phyloP scores from a whole-genome alignment of 2,113 vertebrate genomes.

The Sylvilagus bachmani region DNA sequence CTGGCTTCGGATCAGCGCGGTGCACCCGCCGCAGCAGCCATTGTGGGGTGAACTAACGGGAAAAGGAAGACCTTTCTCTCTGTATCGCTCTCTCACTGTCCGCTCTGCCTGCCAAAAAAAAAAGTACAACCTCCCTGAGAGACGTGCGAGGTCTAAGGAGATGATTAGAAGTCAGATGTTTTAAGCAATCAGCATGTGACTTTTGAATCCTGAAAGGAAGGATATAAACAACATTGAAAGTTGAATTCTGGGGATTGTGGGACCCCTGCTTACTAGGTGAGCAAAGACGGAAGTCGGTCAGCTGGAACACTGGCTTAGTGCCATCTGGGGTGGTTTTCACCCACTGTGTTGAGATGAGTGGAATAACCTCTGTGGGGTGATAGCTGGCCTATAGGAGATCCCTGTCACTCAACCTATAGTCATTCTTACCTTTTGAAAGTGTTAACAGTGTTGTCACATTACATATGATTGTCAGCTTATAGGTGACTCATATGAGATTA shows the following conservation, averaged over 20 bases:
- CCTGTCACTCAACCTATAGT: fast-evolving
- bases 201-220: neutral
- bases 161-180: neutral
- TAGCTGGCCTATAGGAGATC: fast-evolving
- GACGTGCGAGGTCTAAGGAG: neutral
- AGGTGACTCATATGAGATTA: neutral
- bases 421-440: neutral
- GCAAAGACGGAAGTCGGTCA: neutral
- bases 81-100: no score
- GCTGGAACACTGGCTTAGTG: neutral
- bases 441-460: neutral
- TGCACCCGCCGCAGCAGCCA: no score
- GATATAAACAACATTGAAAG: neutral
- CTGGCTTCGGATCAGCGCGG: no score
- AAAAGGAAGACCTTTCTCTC: no score
- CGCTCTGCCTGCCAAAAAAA: no score
- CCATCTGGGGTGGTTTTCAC: neutral
- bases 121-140: no score
- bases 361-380: fast-evolving
- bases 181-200: neutral
- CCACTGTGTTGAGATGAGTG: neutral
- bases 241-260: neutral
- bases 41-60: no score
- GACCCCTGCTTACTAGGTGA: neutral
- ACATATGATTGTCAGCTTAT: neutral